Conservation (phyloP, 2,113 vertebrate genomes). For the Microcebus murinus region DNA sequence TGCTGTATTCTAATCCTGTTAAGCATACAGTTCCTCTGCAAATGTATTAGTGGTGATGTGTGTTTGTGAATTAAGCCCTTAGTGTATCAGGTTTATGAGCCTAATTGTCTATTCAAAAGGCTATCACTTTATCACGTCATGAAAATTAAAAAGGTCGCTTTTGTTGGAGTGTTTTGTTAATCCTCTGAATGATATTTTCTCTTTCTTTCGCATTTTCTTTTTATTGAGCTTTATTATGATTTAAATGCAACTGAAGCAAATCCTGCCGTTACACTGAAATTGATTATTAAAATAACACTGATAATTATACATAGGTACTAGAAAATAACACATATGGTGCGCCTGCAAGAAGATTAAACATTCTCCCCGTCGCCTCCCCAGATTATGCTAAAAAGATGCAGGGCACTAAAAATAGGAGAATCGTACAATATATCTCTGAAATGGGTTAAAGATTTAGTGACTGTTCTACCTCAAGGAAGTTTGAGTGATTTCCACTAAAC, state of each 20-base stretch:
- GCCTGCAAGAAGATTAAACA: slow-evolving; percentile 1
- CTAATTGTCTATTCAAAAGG: slow-evolving; percentile 81
- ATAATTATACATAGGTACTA: slow-evolving; percentile 76
- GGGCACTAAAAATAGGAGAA: slow-evolving; percentile 53
- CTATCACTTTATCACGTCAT: slow-evolving; percentile 80
- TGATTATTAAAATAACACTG: slow-evolving; percentile 80
- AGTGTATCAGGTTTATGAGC: slow-evolving; percentile 76
- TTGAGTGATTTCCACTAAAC: slow-evolving; percentile 71
- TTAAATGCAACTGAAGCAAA: slow-evolving; percentile 80
- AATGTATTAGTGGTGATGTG: slow-evolving; percentile 68
- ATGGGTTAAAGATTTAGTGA: slow-evolving; percentile 68
- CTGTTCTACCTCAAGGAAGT: slow-evolving; percentile 54
- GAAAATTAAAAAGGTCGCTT: slow-evolving; percentile 81
- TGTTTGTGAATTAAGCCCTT: slow-evolving; percentile 78
- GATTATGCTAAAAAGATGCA: slow-evolving; percentile 26
- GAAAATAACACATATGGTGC: slow-evolving; percentile 58
- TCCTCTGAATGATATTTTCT: slow-evolving; percentile 78
- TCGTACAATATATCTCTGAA: not conserved
- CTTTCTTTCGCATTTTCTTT: slow-evolving; percentile 81
- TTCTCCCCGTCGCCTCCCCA: not conserved
- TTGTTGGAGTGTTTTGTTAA: slow-evolving; percentile 78
- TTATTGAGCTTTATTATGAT: slow-evolving; percentile 80
- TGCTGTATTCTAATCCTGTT: slow-evolving; percentile 80
- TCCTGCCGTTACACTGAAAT: slow-evolving; percentile 76
- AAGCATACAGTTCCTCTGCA: slow-evolving; percentile 57